These are phyloP conservation scores for Laothoe populi DNA, from an alignment of 2,888 invertebrate species.

Conservation along the genomic window DNA sequence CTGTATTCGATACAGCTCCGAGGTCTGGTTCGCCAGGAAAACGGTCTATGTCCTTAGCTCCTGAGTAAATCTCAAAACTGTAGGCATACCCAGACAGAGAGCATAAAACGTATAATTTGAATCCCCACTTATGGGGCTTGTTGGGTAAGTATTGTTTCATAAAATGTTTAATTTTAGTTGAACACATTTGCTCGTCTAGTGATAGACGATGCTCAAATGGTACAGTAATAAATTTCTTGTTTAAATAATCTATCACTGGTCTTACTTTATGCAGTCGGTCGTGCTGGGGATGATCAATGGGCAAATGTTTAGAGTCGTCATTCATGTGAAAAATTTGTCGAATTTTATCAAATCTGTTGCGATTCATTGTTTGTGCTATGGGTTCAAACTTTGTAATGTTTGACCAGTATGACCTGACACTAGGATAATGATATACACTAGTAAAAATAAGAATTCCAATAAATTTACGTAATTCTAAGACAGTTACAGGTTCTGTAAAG, in stretches of 20 bases:
- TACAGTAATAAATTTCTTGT: slow-evolving; percentile 32
- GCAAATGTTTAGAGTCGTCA: slow-evolving; percentile 47
- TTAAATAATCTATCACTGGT: slow-evolving; percentile 44
- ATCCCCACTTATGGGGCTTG: slow-evolving; percentile 33
- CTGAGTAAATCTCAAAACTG: slow-evolving; percentile 44
- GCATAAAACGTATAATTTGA: slow-evolving; percentile 36
- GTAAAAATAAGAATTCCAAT: slow-evolving; percentile 45
- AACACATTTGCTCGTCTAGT: slow-evolving; percentile 37
- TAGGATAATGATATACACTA: slow-evolving; percentile 48
- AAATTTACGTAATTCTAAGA: slow-evolving; percentile 47
- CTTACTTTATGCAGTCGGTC: slow-evolving; percentile 47
- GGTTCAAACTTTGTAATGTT: slow-evolving; percentile 47
- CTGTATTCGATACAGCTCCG: slow-evolving; percentile 27
- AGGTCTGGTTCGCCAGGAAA: slow-evolving; percentile 39
- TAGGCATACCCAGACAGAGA: slow-evolving; percentile 42
- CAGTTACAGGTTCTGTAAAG: slow-evolving; percentile 28
- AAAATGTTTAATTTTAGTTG: slow-evolving; percentile 31
- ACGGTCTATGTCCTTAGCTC: slow-evolving; percentile 36
- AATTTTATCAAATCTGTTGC: slow-evolving; percentile 49
- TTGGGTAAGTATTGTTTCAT: slow-evolving; percentile 33
- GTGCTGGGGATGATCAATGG: slow-evolving; percentile 40
- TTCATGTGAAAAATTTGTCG: slow-evolving; percentile 48
- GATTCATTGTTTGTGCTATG: slow-evolving; percentile 45
- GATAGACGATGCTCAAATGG: slow-evolving; percentile 34
- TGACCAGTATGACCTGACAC: slow-evolving; percentile 48